phyloP scores from a whole-genome alignment of 2,113 vertebrate species.

The Hemichromis elongatus region DNA sequence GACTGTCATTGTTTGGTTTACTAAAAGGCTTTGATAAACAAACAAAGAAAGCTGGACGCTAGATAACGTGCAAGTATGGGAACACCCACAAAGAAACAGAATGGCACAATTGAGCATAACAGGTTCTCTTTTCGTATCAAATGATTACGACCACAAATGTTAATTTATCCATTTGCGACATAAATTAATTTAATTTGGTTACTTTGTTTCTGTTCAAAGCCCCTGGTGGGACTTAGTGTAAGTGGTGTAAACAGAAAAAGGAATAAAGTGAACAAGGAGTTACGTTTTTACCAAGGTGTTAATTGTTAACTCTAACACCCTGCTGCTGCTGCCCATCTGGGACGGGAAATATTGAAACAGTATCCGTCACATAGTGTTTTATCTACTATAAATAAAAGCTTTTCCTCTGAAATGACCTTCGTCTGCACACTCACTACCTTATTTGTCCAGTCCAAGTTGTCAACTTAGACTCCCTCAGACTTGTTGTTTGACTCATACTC shows the following conservation, averaged over 20 bases:
- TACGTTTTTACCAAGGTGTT: background rate
- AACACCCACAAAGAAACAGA: background rate
- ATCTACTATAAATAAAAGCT: constrained; percentile 4
- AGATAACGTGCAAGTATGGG: background rate
- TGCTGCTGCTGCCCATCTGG: background rate
- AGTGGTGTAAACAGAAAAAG: background rate
- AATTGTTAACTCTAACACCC: constrained; percentile 19
- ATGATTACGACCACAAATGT: background rate
- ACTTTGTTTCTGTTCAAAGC: background rate
- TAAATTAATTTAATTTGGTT: background rate
- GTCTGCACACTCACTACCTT: background rate
- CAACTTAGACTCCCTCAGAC: background rate
- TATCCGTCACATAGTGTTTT: background rate
- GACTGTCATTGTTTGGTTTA: background rate
- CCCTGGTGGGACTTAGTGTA: background rate
- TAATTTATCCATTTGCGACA: fast-evolving
- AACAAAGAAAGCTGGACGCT: background rate
- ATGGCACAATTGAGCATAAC: background rate
- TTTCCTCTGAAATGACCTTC: background rate
- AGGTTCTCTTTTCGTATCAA: background rate
- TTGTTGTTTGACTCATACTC: background rate
- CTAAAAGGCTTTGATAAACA: background rate
- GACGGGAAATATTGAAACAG: background rate
- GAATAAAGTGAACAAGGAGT: background rate
- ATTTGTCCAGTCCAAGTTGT: background rate